These are phyloP conservation scores for Harpegnathos saltator DNA, from an alignment of 1,140 invertebrate genomes.

Conservation along the genomic window DNA sequence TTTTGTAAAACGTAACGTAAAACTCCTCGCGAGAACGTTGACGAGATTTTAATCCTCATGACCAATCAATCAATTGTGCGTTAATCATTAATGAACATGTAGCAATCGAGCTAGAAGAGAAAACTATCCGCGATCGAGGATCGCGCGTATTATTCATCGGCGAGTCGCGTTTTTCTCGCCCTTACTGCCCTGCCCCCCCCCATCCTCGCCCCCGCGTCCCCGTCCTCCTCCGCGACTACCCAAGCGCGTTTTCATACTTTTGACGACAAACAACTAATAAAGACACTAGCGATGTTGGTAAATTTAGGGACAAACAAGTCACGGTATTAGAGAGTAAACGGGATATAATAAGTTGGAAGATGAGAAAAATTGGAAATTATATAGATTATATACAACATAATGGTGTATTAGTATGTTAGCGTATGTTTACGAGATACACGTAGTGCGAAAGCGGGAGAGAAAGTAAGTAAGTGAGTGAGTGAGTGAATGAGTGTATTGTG, in stretches of 20 bases:
- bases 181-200: too few relatives aligned
- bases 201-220: too few relatives aligned
- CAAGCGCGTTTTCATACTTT: conserved; percentile 67
- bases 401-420: conserved; percentile 67
- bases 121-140: conserved; percentile 10
- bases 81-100: conserved; percentile 60
- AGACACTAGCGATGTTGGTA: conserved; percentile 53
- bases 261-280: conserved; percentile 59
- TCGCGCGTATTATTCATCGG: background rate
- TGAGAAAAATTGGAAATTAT: conserved; percentile 62
- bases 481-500: background rate
- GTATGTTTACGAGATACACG: conserved; percentile 62
- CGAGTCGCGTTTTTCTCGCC: conserved; percentile 25
- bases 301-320: conserved; percentile 42
- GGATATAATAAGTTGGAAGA: conserved; percentile 53
- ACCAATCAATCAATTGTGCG: conserved; percentile 64
- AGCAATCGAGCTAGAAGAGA: conserved; percentile 39
- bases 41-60: conserved; percentile 56
- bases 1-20: background rate
- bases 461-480: conserved; percentile 4
- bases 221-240: conserved; percentile 26
- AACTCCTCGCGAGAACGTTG: conserved; percentile 15
- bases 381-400: conserved; percentile 67
- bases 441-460: conserved; percentile 31
- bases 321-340: conserved; percentile 64